Evolutionary conservation across 1,140 invertebrate species (phyloP).

Genomic region (Ladona fulva): DNA sequence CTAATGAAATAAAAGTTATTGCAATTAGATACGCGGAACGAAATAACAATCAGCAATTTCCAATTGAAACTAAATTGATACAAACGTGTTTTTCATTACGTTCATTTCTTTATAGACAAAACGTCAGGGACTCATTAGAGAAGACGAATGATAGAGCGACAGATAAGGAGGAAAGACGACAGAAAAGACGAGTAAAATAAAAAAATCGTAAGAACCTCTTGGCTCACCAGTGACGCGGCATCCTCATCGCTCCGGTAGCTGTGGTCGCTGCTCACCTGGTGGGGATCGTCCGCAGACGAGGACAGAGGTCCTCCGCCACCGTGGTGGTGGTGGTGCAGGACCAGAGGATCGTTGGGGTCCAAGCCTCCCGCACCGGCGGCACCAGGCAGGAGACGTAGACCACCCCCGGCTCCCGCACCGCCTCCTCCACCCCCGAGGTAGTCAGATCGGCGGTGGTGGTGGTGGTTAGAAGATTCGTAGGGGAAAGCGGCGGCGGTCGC

Average conservation of each 20-base stretch:
- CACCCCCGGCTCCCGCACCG: background rate
- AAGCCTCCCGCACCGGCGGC: background rate
- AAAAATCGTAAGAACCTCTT: background rate
- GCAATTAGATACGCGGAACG: too few species aligned
- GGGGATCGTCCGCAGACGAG: background rate
- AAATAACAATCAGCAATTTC: too few species aligned
- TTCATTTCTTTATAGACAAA: too few species aligned
- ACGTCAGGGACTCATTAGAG: too few species aligned
- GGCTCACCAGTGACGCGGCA: background rate
- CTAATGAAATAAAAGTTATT: too few species aligned
- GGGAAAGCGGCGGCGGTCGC: background rate
- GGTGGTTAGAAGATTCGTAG: background rate
- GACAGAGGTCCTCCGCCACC: background rate
- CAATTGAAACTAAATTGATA: too few species aligned
- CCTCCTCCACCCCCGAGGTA: background rate
- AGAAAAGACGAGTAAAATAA: background rate
- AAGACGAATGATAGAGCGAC: too few species aligned
- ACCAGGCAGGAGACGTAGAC: background rate
- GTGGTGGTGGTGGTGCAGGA: slow-evolving; percentile 1
- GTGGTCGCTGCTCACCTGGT: slow-evolving; percentile 5
- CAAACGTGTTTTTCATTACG: too few species aligned
- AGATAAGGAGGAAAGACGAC: too few species aligned
- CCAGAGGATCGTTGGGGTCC: background rate
- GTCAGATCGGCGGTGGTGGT: background rate
- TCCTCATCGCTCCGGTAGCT: background rate